Conservation (phyloP, 2,113 vertebrate species). For the Pungitius pungitius region DNA sequence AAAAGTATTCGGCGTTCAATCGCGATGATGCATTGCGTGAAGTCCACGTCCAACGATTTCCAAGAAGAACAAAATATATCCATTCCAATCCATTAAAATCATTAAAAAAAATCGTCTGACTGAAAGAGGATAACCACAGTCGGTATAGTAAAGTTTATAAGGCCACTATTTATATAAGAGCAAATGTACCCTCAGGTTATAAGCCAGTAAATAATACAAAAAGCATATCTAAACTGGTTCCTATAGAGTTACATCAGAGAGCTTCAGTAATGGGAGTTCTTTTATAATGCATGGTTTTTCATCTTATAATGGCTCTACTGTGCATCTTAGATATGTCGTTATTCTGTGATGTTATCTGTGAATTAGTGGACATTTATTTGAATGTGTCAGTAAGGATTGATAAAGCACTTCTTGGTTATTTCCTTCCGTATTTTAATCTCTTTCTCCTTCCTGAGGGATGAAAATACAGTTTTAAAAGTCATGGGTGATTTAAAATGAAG, state of each 20-base stretch:
- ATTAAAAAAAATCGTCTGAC: neutral
- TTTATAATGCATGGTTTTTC: neutral
- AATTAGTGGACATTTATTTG: neutral
- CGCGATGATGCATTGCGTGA: neutral
- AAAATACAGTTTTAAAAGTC: neutral
- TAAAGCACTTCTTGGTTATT: neutral
- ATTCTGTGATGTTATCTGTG: neutral
- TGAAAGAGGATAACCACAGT: neutral
- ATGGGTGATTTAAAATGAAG: too few relatives aligned
- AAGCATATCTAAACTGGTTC: neutral
- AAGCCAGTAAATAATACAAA: neutral
- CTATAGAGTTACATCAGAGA: neutral
- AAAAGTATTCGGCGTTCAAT: too few relatives aligned
- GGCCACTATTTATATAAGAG: slow-evolving; percentile 14
- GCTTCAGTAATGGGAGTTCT: neutral
- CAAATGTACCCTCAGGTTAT: slow-evolving; percentile 15
- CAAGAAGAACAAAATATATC: neutral
- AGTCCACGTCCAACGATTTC: neutral
- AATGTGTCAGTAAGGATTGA: neutral
- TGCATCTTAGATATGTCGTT: neutral
- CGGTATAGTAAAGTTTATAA: slow-evolving; percentile 7
- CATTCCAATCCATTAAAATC: neutral
- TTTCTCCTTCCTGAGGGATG: neutral
- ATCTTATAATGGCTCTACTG: neutral
- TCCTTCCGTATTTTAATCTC: neutral